Evolutionary conservation across 1,140 invertebrate species (phyloP).

Genomic region (Globodera rostochiensis): DNA sequence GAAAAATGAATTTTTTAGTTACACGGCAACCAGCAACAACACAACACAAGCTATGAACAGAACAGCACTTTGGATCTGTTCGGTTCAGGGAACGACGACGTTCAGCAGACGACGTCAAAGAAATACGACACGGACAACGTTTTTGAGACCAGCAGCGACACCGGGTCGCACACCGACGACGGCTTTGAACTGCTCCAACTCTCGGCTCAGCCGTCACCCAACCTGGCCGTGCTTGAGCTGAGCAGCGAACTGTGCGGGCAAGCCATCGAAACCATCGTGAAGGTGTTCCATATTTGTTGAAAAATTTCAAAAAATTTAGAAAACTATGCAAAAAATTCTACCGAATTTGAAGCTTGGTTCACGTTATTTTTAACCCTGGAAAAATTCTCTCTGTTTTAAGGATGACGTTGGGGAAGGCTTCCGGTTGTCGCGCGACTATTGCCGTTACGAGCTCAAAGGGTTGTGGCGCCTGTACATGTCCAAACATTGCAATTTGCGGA

Average conservation of each 20-base stretch:
- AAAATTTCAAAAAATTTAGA: neutral
- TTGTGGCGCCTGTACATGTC: neutral
- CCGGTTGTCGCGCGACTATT: constrained; percentile 24
- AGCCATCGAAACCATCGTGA: constrained; percentile 22
- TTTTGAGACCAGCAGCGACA: neutral
- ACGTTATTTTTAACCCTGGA: too few species aligned
- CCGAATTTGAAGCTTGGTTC: too few species aligned
- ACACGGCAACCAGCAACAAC: neutral
- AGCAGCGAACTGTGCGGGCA: constrained; percentile 9
- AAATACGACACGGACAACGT: constrained; percentile 4
- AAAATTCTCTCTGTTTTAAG: constrained; percentile 24
- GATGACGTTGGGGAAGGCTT: constrained; percentile 31
- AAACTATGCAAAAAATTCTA: neutral
- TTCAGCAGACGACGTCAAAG: neutral
- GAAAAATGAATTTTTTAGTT: constrained; percentile 4
- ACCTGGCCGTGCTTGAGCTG: constrained; percentile 1
- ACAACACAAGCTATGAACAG: neutral
- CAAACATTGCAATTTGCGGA: neutral
- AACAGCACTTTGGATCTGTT: constrained; percentile 13
- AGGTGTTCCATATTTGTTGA: constrained; percentile 6
- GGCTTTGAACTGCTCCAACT: constrained; percentile 29
- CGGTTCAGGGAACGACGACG: neutral
- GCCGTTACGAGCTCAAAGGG: constrained; percentile 28
- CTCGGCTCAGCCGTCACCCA: neutral
- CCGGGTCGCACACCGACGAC: constrained; percentile 7